These are phyloP conservation scores for Anoplopoma fimbria DNA, from an alignment of 2,113 vertebrate species.

Conservation along the genomic window DNA sequence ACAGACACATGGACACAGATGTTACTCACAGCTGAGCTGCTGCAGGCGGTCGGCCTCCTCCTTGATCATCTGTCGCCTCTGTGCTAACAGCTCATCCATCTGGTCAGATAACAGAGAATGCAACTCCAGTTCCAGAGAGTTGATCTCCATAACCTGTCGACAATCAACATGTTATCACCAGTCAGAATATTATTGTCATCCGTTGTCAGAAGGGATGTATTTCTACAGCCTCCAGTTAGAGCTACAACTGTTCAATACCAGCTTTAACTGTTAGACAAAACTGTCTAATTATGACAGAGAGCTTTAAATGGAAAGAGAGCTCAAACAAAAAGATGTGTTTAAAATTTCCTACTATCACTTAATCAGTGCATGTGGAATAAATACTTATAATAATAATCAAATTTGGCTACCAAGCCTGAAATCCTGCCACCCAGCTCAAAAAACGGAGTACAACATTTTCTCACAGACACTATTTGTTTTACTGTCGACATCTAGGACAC, in stretches of 20 bases:
- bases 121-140: conserved; percentile 87
- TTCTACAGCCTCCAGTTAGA: not conserved
- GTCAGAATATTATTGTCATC: not conserved
- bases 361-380: not conserved
- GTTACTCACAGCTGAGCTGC: conserved; percentile 84
- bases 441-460: not conserved
- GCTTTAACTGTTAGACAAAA: not conserved
- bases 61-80: conserved; percentile 86
- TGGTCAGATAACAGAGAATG: conserved; percentile 85
- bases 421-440: not conserved
- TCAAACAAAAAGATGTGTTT: not conserved
- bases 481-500: not conserved
- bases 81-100: conserved; percentile 76
- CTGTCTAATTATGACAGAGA: not conserved
- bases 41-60: conserved; percentile 85
- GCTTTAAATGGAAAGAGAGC: not conserved
- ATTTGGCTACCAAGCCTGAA: not conserved
- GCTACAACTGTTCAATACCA: not conserved
- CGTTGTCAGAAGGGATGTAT: not conserved
- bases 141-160: conserved; percentile 85
- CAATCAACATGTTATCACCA: conserved; percentile 11
- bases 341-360: not conserved
- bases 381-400: not conserved
- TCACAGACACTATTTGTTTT: not conserved
- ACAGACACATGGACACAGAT: conserved; percentile 54